A percentile compares a stretch with the other conserved stretches of the same genome.
These are phyloP conservation scores for Anguilla marmorata DNA, from an alignment of 2,797 vertebrate genomes.

Conservation along the genomic window DNA sequence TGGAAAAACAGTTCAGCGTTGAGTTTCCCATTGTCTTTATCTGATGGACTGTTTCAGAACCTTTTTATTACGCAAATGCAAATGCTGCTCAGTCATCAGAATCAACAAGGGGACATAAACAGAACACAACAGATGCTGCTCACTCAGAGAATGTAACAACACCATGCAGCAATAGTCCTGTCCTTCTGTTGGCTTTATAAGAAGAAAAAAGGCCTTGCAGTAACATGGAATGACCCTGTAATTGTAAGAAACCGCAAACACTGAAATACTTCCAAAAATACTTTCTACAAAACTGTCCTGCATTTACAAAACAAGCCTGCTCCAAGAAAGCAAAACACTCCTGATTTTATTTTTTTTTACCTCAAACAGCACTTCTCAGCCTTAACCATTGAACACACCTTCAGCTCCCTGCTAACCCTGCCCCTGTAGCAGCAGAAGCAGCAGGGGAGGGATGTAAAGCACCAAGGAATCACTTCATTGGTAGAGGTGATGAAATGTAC, in stretches of 20 bases:
- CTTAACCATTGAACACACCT: not conserved
- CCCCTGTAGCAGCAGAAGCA: not conserved
- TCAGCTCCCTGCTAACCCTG: not conserved
- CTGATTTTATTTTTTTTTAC: not conserved
- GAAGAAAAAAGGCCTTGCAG: not conserved
- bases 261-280: not conserved
- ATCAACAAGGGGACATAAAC: conserved; percentile 8
- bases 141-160: not conserved
- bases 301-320: not conserved
- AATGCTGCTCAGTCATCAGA: conserved; percentile 1
- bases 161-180: not conserved
- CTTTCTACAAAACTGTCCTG: not conserved
- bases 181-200: conserved; percentile 1
- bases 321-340: not conserved
- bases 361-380: not conserved
- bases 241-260: not conserved
- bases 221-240: not conserved
- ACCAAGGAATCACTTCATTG: not conserved
- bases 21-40: conserved; percentile 34
- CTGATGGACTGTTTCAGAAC: conserved; percentile 37
- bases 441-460: not conserved
- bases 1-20: conserved; percentile 32
- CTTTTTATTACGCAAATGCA: conserved; percentile 35
- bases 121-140: conserved; percentile 23
- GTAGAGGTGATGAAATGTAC: not conserved